phyloP scores from a whole-genome alignment of 2,888 invertebrate species.

The Dicyrtoma fusca region DNA sequence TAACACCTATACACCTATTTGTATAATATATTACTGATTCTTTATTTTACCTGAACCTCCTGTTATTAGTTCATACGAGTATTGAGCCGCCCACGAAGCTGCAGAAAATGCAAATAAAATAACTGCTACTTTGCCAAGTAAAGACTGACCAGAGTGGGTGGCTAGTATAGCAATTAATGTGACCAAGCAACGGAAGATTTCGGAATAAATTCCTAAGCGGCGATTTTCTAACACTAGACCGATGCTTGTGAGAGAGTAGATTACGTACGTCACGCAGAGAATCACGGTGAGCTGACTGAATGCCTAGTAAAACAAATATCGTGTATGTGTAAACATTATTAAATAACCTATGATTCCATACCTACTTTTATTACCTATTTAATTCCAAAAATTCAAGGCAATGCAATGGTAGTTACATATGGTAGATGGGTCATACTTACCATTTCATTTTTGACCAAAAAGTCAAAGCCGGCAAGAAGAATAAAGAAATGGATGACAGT shows the following conservation, averaged over 20 bases:
- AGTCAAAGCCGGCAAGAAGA: constrained; percentile 70
- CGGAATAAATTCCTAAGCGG: constrained; percentile 21
- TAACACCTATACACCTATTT: no score
- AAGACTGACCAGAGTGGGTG: not conserved
- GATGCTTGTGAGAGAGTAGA: constrained; percentile 70
- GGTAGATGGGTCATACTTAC: no score
- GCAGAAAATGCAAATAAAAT: constrained; percentile 8
- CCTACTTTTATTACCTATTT: no score
- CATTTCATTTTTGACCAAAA: constrained; percentile 67
- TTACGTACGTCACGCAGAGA: constrained; percentile 68
- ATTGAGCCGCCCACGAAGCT: not conserved
- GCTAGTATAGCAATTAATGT: not conserved
- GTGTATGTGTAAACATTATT: not conserved
- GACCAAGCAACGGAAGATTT: constrained; percentile 25
- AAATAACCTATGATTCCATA: no score
- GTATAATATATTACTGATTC: no score
- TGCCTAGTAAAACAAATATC: constrained; percentile 69
- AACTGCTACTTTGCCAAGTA: not conserved
- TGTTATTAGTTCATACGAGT: no score
- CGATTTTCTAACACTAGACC: constrained; percentile 74
- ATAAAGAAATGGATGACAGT: constrained; percentile 70
- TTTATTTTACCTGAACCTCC: not conserved
- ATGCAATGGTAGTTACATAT: no score
- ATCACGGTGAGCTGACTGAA: constrained; percentile 67
- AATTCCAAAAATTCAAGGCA: no score